Evolutionary conservation across 2,888 invertebrate species (phyloP).

Genomic region (Drosophila fulvimacula): DNA sequence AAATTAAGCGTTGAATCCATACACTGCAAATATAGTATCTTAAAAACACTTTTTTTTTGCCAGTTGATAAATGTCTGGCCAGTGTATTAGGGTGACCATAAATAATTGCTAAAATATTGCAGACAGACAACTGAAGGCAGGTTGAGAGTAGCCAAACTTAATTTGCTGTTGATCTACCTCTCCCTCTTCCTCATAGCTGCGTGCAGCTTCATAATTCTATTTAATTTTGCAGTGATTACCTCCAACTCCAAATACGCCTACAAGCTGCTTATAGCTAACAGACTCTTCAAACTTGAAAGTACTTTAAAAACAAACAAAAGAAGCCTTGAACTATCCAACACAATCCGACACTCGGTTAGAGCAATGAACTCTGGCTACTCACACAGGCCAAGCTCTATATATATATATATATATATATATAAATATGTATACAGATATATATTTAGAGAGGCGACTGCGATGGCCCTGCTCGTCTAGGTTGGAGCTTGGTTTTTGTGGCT

Average conservation of each 20-base stretch:
- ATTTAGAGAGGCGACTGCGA: conserved; percentile 2
- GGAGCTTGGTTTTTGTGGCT: background rate
- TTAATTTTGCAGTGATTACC: no score
- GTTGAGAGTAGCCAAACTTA: no score
- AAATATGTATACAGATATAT: background rate
- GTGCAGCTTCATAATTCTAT: no score
- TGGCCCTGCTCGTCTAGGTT: conserved; percentile 7
- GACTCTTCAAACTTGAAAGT: background rate
- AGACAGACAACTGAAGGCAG: no score
- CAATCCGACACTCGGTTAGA: conserved; percentile 31
- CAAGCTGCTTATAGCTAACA: conserved; percentile 1
- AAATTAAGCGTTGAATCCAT: no score
- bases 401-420: background rate
- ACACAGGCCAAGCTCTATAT: conserved; percentile 21
- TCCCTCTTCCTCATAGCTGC: no score
- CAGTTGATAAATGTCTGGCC: no score
- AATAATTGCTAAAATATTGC: no score
- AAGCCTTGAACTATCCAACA: conserved; percentile 67
- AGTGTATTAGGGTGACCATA: no score
- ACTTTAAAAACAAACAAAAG: conserved; percentile 40
- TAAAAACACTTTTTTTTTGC: no score
- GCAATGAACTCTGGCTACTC: conserved; percentile 62
- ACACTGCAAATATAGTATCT: no score
- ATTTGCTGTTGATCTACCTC: no score
- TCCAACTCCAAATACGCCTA: background rate